A percentile compares a stretch with the other conserved stretches of the same genome.
phyloP scores from a whole-genome alignment of 2,797 vertebrate genomes.

The Gadopsis marmoratus region DNA sequence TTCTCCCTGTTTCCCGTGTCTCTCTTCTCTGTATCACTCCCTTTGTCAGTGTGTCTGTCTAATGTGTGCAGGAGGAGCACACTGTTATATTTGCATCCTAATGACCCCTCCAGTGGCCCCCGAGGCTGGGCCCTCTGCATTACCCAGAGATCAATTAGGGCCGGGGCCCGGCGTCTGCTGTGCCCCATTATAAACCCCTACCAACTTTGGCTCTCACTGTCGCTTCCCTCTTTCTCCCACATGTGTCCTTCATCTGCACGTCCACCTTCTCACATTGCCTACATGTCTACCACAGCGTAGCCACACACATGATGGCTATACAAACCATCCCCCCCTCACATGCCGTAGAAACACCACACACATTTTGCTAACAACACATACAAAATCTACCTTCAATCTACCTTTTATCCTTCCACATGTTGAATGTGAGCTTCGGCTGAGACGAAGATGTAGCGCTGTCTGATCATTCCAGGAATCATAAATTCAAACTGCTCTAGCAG shows the following conservation, averaged over 20 bases:
- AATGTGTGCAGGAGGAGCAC: constrained; percentile 71
- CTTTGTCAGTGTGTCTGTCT: constrained; percentile 57
- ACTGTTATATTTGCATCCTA: constrained; percentile 86
- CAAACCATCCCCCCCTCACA: constrained; percentile 29
- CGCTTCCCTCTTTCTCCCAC: constrained; percentile 62
- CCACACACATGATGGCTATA: constrained; percentile 22
- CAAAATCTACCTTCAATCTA: constrained; percentile 28
- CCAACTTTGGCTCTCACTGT: constrained; percentile 59
- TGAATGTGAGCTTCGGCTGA: constrained; percentile 39
- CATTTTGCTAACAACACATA: constrained; percentile 22
- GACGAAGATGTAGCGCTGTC: constrained; percentile 17
- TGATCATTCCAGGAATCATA: constrained; percentile 34
- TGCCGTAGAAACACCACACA: constrained; percentile 7
- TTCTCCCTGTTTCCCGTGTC: constrained; percentile 39
- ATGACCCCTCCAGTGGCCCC: constrained; percentile 85
- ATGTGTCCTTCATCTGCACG: constrained; percentile 57
- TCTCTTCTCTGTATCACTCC: constrained; percentile 56
- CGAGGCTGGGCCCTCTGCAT: constrained; percentile 81
- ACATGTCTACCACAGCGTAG: constrained; percentile 38
- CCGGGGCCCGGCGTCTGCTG: constrained; percentile 70
- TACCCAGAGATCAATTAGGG: constrained; percentile 89
- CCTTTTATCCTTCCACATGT: constrained; percentile 39
- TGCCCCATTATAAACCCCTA: constrained; percentile 72
- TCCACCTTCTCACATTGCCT: constrained; percentile 49
- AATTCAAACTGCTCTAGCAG: not conserved